Evolutionary conservation across 1,140 invertebrate species (phyloP).

Genomic region (Aphidius gifuensis): DNA sequence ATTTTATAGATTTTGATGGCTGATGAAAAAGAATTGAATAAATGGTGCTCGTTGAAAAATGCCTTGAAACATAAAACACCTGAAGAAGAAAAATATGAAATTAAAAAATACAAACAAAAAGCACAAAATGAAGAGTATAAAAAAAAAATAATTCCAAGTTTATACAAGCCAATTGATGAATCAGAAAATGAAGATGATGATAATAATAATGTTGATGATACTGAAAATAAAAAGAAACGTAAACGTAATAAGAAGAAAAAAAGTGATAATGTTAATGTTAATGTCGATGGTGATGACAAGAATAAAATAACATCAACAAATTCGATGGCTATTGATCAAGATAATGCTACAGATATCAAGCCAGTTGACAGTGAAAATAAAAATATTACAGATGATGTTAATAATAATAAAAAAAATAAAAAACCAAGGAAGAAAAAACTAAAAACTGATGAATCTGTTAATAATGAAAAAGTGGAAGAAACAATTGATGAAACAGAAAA

Average conservation of each 20-base stretch:
- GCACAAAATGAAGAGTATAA: slow-evolving; percentile 71
- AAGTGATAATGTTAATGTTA: slow-evolving; percentile 12
- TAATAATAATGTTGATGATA: slow-evolving; percentile 2
- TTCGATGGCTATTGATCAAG: background rate
- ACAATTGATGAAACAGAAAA: no score
- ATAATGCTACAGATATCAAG: background rate
- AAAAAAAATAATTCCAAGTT: slow-evolving; percentile 79
- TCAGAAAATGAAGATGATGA: slow-evolving; percentile 10
- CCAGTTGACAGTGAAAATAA: background rate
- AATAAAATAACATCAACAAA: background rate
- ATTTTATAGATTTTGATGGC: slow-evolving; percentile 75
- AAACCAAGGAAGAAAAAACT: no score
- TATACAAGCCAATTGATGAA: slow-evolving; percentile 57
- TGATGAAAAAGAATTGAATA: slow-evolving; percentile 89
- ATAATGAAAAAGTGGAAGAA: no score
- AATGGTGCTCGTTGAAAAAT: slow-evolving; percentile 92
- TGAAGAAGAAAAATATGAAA: slow-evolving; percentile 77
- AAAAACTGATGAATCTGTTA: no score
- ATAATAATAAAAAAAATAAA: no score
- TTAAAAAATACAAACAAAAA: slow-evolving; percentile 73
- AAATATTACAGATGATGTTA: background rate
- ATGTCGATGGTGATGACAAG: background rate
- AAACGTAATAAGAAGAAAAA: slow-evolving; percentile 32
- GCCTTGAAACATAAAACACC: slow-evolving; percentile 75
- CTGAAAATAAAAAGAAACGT: slow-evolving; percentile 24